Evolutionary conservation across 2,113 vertebrate species (phyloP), one percentile per base, ranked within the genome.

Genomic region (Scalopus aquaticus): DNA sequence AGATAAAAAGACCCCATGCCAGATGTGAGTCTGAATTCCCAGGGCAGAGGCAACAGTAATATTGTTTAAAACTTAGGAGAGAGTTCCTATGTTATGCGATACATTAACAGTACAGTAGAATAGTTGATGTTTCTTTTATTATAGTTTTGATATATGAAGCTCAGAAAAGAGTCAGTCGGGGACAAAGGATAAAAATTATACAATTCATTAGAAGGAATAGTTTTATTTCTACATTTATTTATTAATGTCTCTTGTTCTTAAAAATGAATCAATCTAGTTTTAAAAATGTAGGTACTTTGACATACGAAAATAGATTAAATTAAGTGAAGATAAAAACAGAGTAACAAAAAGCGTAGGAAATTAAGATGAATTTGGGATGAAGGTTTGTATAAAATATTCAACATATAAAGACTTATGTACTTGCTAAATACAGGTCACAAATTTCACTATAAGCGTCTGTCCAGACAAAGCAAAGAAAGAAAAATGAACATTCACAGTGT

Each of bases 321-420:
- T 70, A 80, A 37, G 20, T 85, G 19, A 54, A 49, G 10, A 46
- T 42, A 42, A 15, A 93, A 11, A 37, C 26, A 64, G 77, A 87
- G 26, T 72, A 90, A 44, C 3, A 80, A 81, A 86, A 76, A 17
- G 0, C 9, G 2, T 49, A 69, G 13, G 30, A 88, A 95, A 81
- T 93, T 78, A 91, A 90, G 56, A 81, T 64, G 60, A 93, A 90
- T 80, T 94, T 42, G 39, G 5, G 37, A 90, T 81, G 42, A 74
- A 82, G 17, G 28, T 73, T 90, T 77, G 6, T 85, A 84, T 94
- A 84, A 96, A 93, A 93, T 90, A 70, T 35, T 95, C 62, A 85
- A 5, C 73, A 3, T 78, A 58, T 51, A 93, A 90, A 90, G 15
- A 54, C 44, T 88, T 78, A 70, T 22, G 3, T 64, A 62, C 7